Base-by-base conservation (phyloP, 2,797 vertebrate species). In the Sparus aurata region DNA sequence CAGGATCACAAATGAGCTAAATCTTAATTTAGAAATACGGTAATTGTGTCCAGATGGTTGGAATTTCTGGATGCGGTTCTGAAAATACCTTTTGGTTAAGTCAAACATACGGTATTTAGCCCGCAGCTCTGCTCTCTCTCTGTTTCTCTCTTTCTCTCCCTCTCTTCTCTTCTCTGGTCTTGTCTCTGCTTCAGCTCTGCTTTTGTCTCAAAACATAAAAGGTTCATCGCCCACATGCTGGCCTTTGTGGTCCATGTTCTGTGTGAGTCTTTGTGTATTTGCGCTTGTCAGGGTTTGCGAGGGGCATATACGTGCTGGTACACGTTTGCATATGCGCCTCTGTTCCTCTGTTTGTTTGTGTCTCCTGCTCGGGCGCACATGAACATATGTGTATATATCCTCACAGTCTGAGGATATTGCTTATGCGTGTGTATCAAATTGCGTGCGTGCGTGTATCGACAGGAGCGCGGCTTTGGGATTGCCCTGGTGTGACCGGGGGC, bases 31-130 rank as follows among this genome's bases (percentile, higher is more conserved):
- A 90, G 91, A 87, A 93, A 92, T 86, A 76, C 84, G 84, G 79
- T 93, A 92, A 94, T 94, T 92, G 90, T 79, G 85, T 86, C 92
- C 92, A 94, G 93, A 94, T 94, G 93, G 92, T 80, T 86, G 87
- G 91, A 90, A 93, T 88, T 87, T 93, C 84, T 92, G 88, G 84
- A 88, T 87, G 89, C 58, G 76, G 87, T 75, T 90, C 87, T 91
- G 87, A 92, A 93, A 93, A 93, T 92, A 92, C 88, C 92, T 93
- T 83, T 92, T 67, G 87, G 91, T 93, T 70, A 89, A 93, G 91
- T 93, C 91, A 92, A 92, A 91, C 89, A 92, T 87, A 85, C 83
- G 79, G 90, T 82, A 78, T 92, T 92, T 87, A 23, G 89, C 93
- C 91, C 12, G 69, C 84, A 84, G 93, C 90, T 65, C 68, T 68